Evolutionary conservation across 2,888 invertebrate genomes (phyloP).

Genomic region (Atrina japonica): DNA sequence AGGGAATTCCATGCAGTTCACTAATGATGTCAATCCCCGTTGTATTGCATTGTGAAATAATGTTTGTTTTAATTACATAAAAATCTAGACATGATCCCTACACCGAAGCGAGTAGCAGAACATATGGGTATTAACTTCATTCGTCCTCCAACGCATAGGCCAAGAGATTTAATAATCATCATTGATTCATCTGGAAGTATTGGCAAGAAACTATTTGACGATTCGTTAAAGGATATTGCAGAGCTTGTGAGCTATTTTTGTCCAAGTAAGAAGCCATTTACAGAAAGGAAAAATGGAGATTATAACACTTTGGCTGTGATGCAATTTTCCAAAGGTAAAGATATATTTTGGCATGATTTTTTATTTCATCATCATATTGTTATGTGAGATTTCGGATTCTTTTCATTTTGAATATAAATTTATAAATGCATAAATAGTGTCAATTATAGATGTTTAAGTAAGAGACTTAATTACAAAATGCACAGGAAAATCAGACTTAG

Average conservation of each 20-base stretch:
- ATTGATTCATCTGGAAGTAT: conserved; percentile 31
- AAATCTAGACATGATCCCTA: conserved; percentile 5
- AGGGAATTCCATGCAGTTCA: no score
- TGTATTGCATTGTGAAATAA: no score
- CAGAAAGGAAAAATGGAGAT: not conserved
- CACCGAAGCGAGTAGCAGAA: conserved; percentile 12
- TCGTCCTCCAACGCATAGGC: not conserved
- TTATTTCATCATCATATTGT: no score
- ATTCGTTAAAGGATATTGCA: conserved; percentile 5
- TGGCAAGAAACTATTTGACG: not conserved
- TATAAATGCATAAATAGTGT: no score
- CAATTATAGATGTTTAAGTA: no score
- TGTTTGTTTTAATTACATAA: no score
- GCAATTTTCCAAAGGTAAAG: conserved; percentile 3
- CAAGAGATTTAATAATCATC: conserved; percentile 22
- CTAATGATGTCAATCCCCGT: no score
- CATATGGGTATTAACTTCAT: conserved; percentile 21
- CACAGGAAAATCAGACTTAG: no score
- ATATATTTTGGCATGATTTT: no score
- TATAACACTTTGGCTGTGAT: conserved; percentile 1
- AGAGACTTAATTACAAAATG: no score
- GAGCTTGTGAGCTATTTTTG: conserved; percentile 23
- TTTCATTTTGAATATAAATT: no score
- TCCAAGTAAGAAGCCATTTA: conserved; percentile 6
- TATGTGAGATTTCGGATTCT: no score